Evolutionary conservation across 2,797 vertebrate species (phyloP).

Genomic region (Trematomus bernacchii): DNA sequence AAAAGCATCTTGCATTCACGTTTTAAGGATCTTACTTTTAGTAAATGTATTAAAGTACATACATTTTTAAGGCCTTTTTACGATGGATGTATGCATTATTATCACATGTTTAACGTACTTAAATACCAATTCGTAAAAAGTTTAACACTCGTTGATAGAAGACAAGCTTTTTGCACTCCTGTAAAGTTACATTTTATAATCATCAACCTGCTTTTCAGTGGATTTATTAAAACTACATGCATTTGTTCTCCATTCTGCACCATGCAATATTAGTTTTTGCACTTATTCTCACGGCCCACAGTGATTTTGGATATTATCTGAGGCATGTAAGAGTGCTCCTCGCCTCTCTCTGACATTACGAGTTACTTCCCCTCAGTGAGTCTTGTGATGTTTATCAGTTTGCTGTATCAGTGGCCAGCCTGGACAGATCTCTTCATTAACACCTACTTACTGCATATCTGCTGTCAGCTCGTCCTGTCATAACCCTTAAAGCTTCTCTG

Average conservation of each 20-base stretch:
- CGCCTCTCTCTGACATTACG: constrained; percentile 70
- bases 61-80: no score
- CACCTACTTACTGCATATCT: constrained; percentile 70
- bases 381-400: constrained; percentile 81
- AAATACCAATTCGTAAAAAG: no score
- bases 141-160: background rate
- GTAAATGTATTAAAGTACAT: no score
- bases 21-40: no score
- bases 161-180: background rate
- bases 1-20: no score
- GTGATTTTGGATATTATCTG: constrained; percentile 37
- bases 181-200: background rate
- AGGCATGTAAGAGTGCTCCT: constrained; percentile 53
- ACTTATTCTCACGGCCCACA: background rate
- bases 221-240: background rate
- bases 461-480: constrained; percentile 57
- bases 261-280: background rate
- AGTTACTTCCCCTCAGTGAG: constrained; percentile 68
- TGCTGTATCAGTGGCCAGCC: constrained; percentile 77
- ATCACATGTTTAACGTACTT: no score
- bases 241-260: no score
- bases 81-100: no score
- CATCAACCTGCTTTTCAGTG: background rate
- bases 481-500: constrained; percentile 59
- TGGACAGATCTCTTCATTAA: constrained; percentile 82